Evolutionary conservation across 2,888 invertebrate genomes (phyloP), one percentile per base, ranked within the genome.

Genomic region (Apocheima hispidaria): DNA sequence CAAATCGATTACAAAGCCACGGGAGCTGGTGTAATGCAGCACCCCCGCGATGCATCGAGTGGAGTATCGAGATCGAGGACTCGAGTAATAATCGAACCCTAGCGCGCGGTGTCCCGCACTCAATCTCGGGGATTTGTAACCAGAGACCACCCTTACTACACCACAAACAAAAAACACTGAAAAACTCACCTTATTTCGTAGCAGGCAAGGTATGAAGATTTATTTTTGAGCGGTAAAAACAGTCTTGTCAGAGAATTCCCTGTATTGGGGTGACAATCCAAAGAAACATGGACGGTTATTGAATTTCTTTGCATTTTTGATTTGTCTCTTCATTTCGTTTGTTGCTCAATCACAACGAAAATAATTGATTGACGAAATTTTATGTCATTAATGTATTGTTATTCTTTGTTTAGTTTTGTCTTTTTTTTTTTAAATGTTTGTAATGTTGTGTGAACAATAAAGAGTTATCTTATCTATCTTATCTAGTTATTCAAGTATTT

Each of bases 241-340:
- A 58, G 66, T 14, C 7, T 75, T 71, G 76, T 74, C 57, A 50
- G 71, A 71, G 73, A 74, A 78, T 74, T 79, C 79, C 75, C 78
- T 78, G 75, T 81, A 81, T 82, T 83, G 82, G 88, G 88, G 89
- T 86, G 88, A 89, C 88, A 89, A 87, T 84, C 81, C 81, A 84
- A 85, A 88, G 86, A 90, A 86, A 84, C 82, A 79, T 70, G 77
- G 83, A 84, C 81, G 81, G 83, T 90, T 90, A 90, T 90, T 90
- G 88, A 90, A 90, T 90, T 88, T 90, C 87, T 89, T 86, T 85
- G 83, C 84, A 86, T 86, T 88, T 88, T 90, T 87, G 81, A 87
- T 88, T 88, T 84, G 79, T 83, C 82, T 82, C 75, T 84, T 83
- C 80, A 81, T 85, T 84, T 73, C 71, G 70, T 79, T 81, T 82